Conservation (phyloP, 2,888 invertebrate genomes). For the Tipula vernalis region DNA sequence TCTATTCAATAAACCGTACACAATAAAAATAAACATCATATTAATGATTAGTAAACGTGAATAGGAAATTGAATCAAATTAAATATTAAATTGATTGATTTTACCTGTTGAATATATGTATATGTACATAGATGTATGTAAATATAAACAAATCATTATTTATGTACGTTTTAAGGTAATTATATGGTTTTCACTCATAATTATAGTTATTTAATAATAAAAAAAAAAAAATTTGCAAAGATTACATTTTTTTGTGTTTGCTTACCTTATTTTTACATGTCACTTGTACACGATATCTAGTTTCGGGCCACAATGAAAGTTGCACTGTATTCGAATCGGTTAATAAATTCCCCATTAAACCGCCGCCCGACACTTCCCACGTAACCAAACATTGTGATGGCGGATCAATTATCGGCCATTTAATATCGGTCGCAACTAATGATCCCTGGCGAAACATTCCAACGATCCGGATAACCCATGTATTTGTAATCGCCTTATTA, state of each 20-base stretch:
- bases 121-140: not conserved
- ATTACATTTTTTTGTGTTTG: not conserved
- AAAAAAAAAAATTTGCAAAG: not conserved
- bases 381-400: slow-evolving; percentile 33
- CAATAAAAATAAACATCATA: not conserved
- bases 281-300: slow-evolving; percentile 34
- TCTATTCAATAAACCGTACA: not conserved
- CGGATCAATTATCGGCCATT: slow-evolving; percentile 29
- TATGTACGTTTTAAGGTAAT: not conserved
- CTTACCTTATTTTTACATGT: slow-evolving; percentile 35
- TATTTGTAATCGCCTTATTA: slow-evolving; percentile 28
- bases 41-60: not conserved
- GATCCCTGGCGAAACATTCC: slow-evolving; percentile 33
- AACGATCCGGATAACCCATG: slow-evolving; percentile 29
- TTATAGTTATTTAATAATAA: not conserved
- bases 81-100: slow-evolving; percentile 4
- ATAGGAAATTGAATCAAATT: slow-evolving; percentile 4
- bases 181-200: not conserved
- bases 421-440: slow-evolving; percentile 32
- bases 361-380: slow-evolving; percentile 35
- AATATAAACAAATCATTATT: not conserved
- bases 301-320: slow-evolving; percentile 34
- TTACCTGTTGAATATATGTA: not conserved
- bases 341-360: slow-evolving; percentile 33
- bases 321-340: slow-evolving; percentile 34